A percentile compares a stretch with the other conserved stretches of the same genome.
phyloP scores from a whole-genome alignment of 2,888 invertebrate genomes.

The Masnerella sp. region DNA sequence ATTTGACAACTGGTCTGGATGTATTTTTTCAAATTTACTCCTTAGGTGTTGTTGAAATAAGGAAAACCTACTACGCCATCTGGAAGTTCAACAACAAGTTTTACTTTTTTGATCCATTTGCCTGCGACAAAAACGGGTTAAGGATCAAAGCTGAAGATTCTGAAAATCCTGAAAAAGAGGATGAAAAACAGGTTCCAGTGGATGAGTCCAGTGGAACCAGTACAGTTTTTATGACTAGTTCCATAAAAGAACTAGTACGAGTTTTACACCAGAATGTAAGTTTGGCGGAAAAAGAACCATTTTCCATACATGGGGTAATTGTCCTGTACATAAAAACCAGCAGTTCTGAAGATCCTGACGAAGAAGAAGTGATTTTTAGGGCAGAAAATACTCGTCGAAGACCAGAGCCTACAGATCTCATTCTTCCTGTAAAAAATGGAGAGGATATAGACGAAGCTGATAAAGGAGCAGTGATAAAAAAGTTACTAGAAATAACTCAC shows the following conservation, averaged over 20 bases:
- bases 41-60: constrained; percentile 70
- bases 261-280: constrained; percentile 70
- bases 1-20: constrained; percentile 66
- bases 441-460: constrained; percentile 24
- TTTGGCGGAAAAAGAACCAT: constrained; percentile 70
- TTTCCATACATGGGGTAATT: constrained; percentile 68
- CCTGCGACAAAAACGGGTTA: constrained; percentile 72
- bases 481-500: constrained; percentile 42
- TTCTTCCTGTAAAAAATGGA: constrained; percentile 29
- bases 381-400: constrained; percentile 69
- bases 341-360: constrained; percentile 55
- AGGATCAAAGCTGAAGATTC: too few relatives aligned
- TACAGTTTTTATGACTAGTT: constrained; percentile 71
- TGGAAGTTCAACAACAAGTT: constrained; percentile 73
- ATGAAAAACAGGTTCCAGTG: too few relatives aligned
- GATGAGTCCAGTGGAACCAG: constrained; percentile 64
- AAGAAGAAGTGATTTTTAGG: constrained; percentile 71
- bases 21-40: constrained; percentile 67
- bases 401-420: constrained; percentile 56
- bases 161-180: constrained; percentile 56
- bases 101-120: constrained; percentile 73
- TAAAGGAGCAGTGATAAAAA: constrained; percentile 17
- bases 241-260: constrained; percentile 69
- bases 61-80: constrained; percentile 70
- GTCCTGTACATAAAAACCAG: constrained; percentile 72